These are phyloP conservation scores for Acanthococcus lagerstroemiae DNA, from an alignment of 2,888 invertebrate species.

Conservation along the genomic window DNA sequence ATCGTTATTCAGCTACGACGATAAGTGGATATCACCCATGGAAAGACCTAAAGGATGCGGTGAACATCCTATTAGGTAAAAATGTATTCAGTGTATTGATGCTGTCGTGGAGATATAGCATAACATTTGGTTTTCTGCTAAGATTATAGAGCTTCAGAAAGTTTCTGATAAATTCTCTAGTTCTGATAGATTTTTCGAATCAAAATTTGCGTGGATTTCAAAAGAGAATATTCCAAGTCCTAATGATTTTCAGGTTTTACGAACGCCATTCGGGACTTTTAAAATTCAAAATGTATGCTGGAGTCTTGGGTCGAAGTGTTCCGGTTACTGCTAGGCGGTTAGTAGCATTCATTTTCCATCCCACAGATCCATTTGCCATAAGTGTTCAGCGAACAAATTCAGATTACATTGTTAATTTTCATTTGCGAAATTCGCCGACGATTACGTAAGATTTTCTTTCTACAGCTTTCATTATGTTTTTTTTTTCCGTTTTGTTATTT, in stretches of 20 bases:
- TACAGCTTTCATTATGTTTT: background rate
- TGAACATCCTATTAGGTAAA: conserved; percentile 79
- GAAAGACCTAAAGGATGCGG: conserved; percentile 89
- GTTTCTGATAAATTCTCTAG: too few relatives aligned
- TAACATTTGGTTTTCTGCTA: conserved; percentile 9
- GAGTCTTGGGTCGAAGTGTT: conserved; percentile 44
- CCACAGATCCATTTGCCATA: conserved; percentile 89
- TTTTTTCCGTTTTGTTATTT: background rate
- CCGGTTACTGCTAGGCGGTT: conserved; percentile 63
- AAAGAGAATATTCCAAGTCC: too few relatives aligned
- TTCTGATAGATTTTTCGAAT: too few relatives aligned
- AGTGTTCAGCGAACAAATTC: conserved; percentile 87
- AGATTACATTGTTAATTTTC: conserved; percentile 91
- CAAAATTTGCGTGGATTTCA: too few relatives aligned
- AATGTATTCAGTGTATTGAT: background rate
- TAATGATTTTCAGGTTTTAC: conserved; percentile 63
- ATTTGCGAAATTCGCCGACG: conserved; percentile 51
- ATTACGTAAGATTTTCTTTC: too few relatives aligned
- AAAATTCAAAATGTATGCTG: conserved; percentile 66
- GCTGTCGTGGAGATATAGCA: background rate
- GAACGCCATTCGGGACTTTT: conserved; percentile 67
- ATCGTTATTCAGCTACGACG: conserved; percentile 85
- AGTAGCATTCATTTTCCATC: conserved; percentile 93
- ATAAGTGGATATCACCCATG: conserved; percentile 90
- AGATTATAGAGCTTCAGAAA: too few relatives aligned